A percentile compares a stretch with the other conserved stretches of the same genome.
phyloP scores from a whole-genome alignment of 2,888 invertebrate species.

The Xestia xanthographa region DNA sequence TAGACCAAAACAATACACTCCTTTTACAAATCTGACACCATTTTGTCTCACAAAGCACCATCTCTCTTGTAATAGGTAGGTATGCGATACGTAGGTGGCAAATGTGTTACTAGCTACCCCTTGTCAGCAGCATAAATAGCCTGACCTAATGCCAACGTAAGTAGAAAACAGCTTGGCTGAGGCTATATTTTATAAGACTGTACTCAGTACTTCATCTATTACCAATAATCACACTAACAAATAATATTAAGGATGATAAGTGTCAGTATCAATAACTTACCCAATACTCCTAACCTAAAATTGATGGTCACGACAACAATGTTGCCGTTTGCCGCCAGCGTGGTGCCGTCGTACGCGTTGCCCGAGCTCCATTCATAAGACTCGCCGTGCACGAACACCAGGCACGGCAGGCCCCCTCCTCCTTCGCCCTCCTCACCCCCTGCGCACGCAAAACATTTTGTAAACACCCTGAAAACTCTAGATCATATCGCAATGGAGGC shows the following conservation, averaged over 20 bases:
- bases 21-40: neutral
- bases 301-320: slow-evolving; percentile 97
- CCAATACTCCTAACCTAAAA: slow-evolving; percentile 96
- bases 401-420: slow-evolving; percentile 93
- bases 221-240: neutral
- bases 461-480: slow-evolving; percentile 42
- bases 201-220: neutral
- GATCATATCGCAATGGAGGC: slow-evolving; percentile 14
- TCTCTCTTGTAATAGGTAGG: too few relatives aligned
- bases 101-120: neutral
- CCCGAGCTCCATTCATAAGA: slow-evolving; percentile 99
- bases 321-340: slow-evolving; percentile 97
- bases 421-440: slow-evolving; percentile 86
- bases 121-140: neutral
- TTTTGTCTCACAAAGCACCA: neutral
- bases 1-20: too few relatives aligned
- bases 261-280: slow-evolving; percentile 86
- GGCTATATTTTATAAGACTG: neutral
- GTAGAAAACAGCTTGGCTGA: neutral
- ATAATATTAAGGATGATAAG: neutral
- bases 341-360: slow-evolving; percentile 99
- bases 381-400: slow-evolving; percentile 98
- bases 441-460: slow-evolving; percentile 53
- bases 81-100: too few relatives aligned
- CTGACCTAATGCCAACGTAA: neutral